Percentiles rank a stretch among this genome's conserved stretches.
phyloP scores from a whole-genome alignment of 2,797 vertebrate species.

The Menidia menidia region DNA sequence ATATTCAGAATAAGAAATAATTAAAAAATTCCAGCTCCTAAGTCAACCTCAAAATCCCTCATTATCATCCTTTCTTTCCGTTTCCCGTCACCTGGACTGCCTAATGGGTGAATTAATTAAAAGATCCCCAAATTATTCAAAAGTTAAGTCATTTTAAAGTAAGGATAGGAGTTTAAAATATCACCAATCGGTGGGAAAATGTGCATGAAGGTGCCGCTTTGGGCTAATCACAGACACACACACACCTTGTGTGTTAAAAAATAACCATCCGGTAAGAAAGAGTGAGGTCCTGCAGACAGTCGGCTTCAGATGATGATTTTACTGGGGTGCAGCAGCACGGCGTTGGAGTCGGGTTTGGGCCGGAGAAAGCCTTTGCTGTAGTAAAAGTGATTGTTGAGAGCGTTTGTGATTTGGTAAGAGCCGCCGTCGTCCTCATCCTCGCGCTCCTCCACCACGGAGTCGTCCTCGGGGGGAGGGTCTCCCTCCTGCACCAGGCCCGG shows the following conservation, averaged over 20 bases:
- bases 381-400: slow-evolving; percentile 89
- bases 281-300: slow-evolving; percentile 15
- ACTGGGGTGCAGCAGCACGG: slow-evolving; percentile 86
- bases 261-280: slow-evolving; percentile 5
- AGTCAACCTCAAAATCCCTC: neutral
- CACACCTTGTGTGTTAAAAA: slow-evolving; percentile 8
- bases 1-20: neutral
- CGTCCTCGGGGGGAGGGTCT: slow-evolving; percentile 22
- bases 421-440: slow-evolving; percentile 59
- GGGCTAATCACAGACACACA: slow-evolving; percentile 5
- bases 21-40: neutral
- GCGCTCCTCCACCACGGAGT: slow-evolving; percentile 39
- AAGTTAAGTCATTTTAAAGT: neutral
- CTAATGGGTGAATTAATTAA: slow-evolving; percentile 11
- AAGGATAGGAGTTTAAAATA: slow-evolving; percentile 2
- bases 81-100: neutral
- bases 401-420: slow-evolving; percentile 84
- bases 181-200: slow-evolving; percentile 5
- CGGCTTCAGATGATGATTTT: slow-evolving; percentile 66
- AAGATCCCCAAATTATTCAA: neutral
- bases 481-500: slow-evolving; percentile 29
- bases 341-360: slow-evolving; percentile 86
- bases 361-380: slow-evolving; percentile 87
- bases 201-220: slow-evolving; percentile 2
- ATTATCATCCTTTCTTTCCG: neutral